Percentiles rank a stretch among this genome's conserved stretches.
phyloP scores from a whole-genome alignment of 2,113 vertebrate genomes.

The Notechis scutatus region DNA sequence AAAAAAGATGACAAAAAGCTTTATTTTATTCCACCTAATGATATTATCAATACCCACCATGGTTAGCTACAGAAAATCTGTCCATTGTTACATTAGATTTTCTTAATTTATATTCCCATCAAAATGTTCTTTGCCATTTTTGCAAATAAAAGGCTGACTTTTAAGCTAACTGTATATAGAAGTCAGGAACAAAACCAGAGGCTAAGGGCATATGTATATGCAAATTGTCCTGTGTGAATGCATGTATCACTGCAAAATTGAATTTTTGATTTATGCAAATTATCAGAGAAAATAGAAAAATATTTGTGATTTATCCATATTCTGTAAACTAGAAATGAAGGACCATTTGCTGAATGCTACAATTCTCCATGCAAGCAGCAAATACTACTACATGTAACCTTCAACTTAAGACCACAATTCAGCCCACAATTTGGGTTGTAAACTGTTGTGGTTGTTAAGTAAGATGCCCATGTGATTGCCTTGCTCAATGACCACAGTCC shows the following conservation, averaged over 20 bases:
- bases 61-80: neutral
- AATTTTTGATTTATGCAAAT: neutral
- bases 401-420: neutral
- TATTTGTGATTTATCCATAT: neutral
- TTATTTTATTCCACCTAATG: neutral
- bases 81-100: neutral
- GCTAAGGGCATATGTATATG: neutral
- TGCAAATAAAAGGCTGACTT: neutral
- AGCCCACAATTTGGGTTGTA: neutral
- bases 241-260: neutral
- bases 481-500: neutral
- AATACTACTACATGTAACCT: neutral
- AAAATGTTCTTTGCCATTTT: neutral
- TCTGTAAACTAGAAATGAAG: constrained; percentile 38
- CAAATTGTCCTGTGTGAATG: neutral
- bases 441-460: neutral
- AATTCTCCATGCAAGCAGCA: neutral
- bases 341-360: neutral
- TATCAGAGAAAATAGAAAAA: constrained; percentile 6
- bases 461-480: neutral
- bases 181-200: neutral
- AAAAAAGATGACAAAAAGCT: neutral
- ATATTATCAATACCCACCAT: neutral
- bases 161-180: neutral
- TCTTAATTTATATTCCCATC: neutral